Evolutionary conservation across 2,113 vertebrate genomes (phyloP).

Genomic region (Podilymbus podiceps): DNA sequence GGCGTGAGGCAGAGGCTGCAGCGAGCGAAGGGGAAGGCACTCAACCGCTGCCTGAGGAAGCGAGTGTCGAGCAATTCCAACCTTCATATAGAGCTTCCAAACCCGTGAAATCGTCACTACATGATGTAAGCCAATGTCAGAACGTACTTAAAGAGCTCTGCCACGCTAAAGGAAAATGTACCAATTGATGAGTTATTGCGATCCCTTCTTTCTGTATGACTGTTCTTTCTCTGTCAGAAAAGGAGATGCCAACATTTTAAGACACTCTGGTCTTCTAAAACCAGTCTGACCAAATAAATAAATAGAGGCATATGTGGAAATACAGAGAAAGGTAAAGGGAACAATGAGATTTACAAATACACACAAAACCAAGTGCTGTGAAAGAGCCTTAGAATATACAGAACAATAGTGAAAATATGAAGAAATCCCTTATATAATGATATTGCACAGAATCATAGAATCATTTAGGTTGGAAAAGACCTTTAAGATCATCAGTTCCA

Average conservation of each 20-base stretch:
- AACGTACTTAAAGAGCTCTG: fast-evolving
- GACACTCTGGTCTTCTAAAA: not conserved
- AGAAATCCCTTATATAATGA: not conserved
- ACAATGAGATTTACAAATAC: not conserved
- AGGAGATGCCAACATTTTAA: not conserved
- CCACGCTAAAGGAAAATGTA: not conserved
- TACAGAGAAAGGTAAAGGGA: not conserved
- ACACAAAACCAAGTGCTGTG: not conserved
- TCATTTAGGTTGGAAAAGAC: too few relatives aligned
- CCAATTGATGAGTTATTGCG: fast-evolving
- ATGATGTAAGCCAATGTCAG: not conserved
- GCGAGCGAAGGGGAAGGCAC: fast-evolving
- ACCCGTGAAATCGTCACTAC: fast-evolving
- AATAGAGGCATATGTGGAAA: not conserved
- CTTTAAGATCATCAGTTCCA: too few relatives aligned
- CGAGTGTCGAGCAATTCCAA: not conserved
- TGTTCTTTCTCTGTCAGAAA: not conserved
- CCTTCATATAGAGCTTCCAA: not conserved
- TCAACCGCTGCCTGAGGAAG: not conserved
- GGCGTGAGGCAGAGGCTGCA: not conserved
- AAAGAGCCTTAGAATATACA: not conserved
- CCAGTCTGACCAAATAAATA: not conserved
- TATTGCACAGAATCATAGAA: not conserved
- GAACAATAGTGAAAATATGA: not conserved
- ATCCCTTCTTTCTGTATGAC: not conserved